A percentile compares a stretch with the other conserved stretches of the same genome.
These are phyloP conservation scores for Zaprionus vittiger DNA, from an alignment of 1,140 invertebrate genomes.

Conservation along the genomic window DNA sequence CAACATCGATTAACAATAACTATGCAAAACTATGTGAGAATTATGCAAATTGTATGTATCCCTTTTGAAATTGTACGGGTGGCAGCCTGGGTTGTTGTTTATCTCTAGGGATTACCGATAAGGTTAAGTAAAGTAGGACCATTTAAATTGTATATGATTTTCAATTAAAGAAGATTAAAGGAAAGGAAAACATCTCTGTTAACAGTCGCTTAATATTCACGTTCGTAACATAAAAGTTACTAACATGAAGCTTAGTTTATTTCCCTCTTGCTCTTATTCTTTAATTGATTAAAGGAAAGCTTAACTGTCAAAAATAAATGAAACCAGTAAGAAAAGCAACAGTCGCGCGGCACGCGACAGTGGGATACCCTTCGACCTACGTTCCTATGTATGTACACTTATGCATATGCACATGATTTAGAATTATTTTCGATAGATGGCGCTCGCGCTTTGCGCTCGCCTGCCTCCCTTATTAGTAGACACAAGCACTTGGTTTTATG, in stretches of 20 bases:
- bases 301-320: not conserved
- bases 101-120: constrained; percentile 16
- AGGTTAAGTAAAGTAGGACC: not conserved
- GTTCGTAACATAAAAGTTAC: too few relatives aligned
- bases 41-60: constrained; percentile 38
- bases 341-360: too few relatives aligned
- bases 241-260: too few relatives aligned
- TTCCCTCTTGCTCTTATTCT: too few relatives aligned
- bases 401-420: too few relatives aligned
- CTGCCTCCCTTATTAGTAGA: too few relatives aligned
- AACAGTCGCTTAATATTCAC: not conserved
- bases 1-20: constrained; percentile 37
- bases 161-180: not conserved
- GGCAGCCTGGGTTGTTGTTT: not conserved
- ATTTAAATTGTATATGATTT: constrained; percentile 4
- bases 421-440: too few relatives aligned
- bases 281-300: not conserved
- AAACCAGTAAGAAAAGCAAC: too few relatives aligned
- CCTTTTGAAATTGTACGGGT: constrained; percentile 1
- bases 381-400: too few relatives aligned
- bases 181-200: not conserved
- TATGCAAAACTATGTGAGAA: constrained; percentile 18
- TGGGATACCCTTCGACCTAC: too few relatives aligned
- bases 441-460: too few relatives aligned
- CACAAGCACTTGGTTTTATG: too few relatives aligned